Evolutionary conservation across 2,113 vertebrate genomes (phyloP).

Genomic region (Charadrius vociferus): DNA sequence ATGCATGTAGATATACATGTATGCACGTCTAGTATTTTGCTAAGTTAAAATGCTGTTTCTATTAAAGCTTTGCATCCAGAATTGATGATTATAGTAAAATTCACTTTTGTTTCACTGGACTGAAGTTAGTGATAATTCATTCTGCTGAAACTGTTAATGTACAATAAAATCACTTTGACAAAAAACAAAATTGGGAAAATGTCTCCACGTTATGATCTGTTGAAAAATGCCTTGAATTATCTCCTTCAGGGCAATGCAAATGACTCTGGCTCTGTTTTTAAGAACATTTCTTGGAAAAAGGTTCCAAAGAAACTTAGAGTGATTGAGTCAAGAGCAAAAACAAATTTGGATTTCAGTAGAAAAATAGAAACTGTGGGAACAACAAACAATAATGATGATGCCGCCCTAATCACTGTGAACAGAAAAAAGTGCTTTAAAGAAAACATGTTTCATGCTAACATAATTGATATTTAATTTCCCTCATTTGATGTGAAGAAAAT

Average conservation of each 20-base stretch:
- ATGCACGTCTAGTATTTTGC: not conserved
- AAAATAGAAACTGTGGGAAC: not conserved
- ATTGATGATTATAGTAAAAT: not conserved
- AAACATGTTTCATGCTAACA: not conserved
- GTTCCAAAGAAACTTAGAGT: not conserved
- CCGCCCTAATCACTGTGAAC: not conserved
- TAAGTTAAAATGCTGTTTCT: not conserved
- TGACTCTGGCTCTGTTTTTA: not conserved
- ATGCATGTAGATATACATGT: fast-evolving
- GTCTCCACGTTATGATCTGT: not conserved
- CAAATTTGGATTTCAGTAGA: slow-evolving; percentile 13
- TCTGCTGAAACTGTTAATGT: not conserved
- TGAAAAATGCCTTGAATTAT: not conserved
- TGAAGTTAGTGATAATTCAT: not conserved
- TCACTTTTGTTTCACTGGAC: not conserved
- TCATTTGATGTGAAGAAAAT: slow-evolving; percentile 6
- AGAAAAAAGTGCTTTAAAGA: not conserved
- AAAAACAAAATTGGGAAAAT: not conserved
- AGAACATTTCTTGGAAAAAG: not conserved
- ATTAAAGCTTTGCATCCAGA: not conserved
- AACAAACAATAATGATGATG: not conserved
- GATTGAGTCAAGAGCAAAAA: slow-evolving; percentile 12
- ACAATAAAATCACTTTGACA: not conserved
- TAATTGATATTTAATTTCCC: slow-evolving; percentile 3
- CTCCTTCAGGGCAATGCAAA: not conserved